Base-by-base conservation (phyloP, 2,888 invertebrate species). In the Agriopis aurantiaria region DNA sequence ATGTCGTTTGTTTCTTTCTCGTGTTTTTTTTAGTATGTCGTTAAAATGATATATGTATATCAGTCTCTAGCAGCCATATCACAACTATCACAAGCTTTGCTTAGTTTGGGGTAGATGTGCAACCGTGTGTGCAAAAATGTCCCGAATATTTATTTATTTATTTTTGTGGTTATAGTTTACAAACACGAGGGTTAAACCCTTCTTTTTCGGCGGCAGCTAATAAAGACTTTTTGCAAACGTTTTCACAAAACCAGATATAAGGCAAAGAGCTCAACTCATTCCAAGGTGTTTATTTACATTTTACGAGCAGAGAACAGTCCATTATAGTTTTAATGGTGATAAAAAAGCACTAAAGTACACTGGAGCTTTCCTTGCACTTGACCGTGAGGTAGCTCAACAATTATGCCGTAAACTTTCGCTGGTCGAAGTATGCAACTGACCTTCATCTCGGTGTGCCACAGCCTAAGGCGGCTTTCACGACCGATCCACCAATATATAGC, bases 401-500 rank as follows among this genome's bases (percentile, higher is more conserved):
- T 89, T 88, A 88, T 80, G 80, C 78, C 76, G 86, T 87, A 82
- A 86, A 92, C 92, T 92, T 92, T 92, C 92, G 91, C 92, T 89
- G 86, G 79, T 70, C 77, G 78, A 75, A 81, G 85, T 81, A 83
- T 82, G 82, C 81, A 77, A 76, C 78, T 86, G 91, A 87, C 91
- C 91, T 90, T 90, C 91, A 74, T 76, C 55, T 65, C 81, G 83
- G 76, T 86, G 87, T 75, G 77, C 89, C 77, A 88, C 76, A 85
- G 87, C 90, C 88, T 68, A 78, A 72, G 86, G 89, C 88, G 76
- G 88, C 91, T 91, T 91, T 91, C 91, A 87, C 89, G 85, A 81
- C 76, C 75, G 68, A 79, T 77, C 75, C 59, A 49, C 68, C 75
- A 71, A 80, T 74, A 69, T 71, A 78, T 80, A 74, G 71, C 17